phyloP scores from a whole-genome alignment of 2,797 vertebrate species.

The Pseudochaenichthys georgianus region DNA sequence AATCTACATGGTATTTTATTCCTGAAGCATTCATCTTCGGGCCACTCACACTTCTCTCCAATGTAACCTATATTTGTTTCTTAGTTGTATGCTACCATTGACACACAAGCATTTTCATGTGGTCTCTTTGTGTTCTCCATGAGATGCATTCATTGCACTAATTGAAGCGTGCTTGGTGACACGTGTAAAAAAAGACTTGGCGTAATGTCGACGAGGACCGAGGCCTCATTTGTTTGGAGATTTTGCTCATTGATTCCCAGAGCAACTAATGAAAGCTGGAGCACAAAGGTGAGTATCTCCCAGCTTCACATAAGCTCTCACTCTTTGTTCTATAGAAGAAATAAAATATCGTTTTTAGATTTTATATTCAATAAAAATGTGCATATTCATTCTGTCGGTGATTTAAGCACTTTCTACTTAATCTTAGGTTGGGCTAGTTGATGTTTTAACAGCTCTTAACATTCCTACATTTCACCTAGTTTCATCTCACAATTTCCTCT shows the following conservation, averaged over 20 bases:
- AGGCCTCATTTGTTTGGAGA: constrained; percentile 32
- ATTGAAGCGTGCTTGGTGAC: neutral
- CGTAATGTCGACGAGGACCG: neutral
- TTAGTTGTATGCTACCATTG: neutral
- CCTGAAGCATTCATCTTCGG: neutral
- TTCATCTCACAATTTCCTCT: neutral
- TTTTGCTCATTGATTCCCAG: constrained; percentile 43
- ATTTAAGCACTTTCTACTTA: neutral
- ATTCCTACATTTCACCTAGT: neutral
- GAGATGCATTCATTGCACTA: neutral
- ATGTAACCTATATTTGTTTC: neutral
- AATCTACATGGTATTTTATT: neutral
- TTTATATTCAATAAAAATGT: constrained; percentile 15
- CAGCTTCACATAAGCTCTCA: constrained; percentile 11
- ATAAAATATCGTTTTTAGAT: constrained; percentile 9
- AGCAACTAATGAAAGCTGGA: constrained; percentile 47
- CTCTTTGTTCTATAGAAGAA: constrained; percentile 22
- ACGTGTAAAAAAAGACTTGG: constrained; percentile 4
- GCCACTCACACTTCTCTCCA: neutral
- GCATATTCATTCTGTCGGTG: neutral
- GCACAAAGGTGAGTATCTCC: constrained; percentile 38
- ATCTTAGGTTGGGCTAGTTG: neutral
- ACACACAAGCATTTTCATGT: neutral
- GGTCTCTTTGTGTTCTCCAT: constrained; percentile 8
- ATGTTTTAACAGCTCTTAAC: neutral